phyloP scores from a whole-genome alignment of 2,113 vertebrate genomes.

The Spheniscus mendiculus region DNA sequence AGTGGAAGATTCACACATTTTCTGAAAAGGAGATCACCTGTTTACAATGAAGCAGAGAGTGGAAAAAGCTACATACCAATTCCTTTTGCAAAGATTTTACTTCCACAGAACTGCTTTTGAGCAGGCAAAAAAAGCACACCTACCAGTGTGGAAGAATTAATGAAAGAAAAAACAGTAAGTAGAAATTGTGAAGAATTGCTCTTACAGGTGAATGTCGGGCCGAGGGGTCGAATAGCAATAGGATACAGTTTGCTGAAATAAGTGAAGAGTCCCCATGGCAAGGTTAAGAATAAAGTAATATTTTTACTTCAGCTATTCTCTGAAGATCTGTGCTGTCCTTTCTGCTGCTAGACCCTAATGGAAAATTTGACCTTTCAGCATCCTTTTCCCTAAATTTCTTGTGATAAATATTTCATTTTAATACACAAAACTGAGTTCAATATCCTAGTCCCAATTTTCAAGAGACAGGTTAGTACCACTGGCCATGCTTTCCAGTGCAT shows the following conservation, averaged over 20 bases:
- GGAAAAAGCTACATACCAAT: neutral
- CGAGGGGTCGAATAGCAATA: neutral
- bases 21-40: neutral
- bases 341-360: conserved; percentile 8
- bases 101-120: neutral
- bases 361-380: conserved; percentile 47
- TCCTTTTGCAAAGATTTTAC: neutral
- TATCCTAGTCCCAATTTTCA: neutral
- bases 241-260: neutral
- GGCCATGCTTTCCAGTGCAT: neutral
- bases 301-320: conserved; percentile 10
- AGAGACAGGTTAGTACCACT: neutral
- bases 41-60: neutral
- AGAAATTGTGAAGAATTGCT: neutral
- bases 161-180: neutral
- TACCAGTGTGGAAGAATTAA: neutral
- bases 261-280: neutral
- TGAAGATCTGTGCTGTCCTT: conserved; percentile 16
- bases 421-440: neutral
- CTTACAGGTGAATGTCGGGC: neutral
- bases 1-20: neutral
- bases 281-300: neutral
- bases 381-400: neutral
- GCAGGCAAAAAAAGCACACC: neutral
- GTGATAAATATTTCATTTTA: conserved; percentile 48